Base-by-base conservation (phyloP, 2,797 vertebrate species). In the Atherinosoma microstoma region DNA sequence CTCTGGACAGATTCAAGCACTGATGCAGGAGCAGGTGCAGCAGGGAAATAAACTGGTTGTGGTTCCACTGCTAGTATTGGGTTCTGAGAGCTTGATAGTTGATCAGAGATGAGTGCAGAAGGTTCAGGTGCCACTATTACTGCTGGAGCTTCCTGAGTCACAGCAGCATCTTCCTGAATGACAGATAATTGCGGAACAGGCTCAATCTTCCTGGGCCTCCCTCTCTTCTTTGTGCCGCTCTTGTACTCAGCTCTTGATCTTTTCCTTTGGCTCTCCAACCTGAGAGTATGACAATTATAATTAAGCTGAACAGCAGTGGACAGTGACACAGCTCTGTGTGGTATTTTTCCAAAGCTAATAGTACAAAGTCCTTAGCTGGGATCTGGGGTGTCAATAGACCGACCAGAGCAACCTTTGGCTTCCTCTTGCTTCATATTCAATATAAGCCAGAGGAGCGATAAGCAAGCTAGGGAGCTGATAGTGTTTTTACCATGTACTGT, bases 261-360 rank as follows among this genome's bases (percentile, higher is more conserved):
- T 63, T 96, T 95, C 27, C 56, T 84, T 68, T 73, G 90, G 61
- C 89, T 95, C 84, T 94, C 91, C 66, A 83, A 81, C 85, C 97
- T 98, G 84, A 75, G 68, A 78, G 80, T 29, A 85, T 49, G 63
- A 76, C 34, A 79, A 67, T 66, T 56, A 20, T 38, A 76, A 82
- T 77, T 61, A 79, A 64, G 13, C 64, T 58, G 24, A 51, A 27
- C 53, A 70, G 38, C 58, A 72, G 67, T 59, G 68, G 82, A 82
- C 78, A 73, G 24, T 67, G 78, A 78, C 83, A 78, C 54, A 78
- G 76, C 42, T 80, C 60, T 79, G 57, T 84, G 80, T 79, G 67
- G 83, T 65, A 73, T 51, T 64, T 73, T 59, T 73, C 71, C 72
- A 84, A 87, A 89, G 75, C 87, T 83, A 87, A 91, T 79, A 90